Conservation (phyloP, 2,113 vertebrate species). For the Pipra filicauda region DNA sequence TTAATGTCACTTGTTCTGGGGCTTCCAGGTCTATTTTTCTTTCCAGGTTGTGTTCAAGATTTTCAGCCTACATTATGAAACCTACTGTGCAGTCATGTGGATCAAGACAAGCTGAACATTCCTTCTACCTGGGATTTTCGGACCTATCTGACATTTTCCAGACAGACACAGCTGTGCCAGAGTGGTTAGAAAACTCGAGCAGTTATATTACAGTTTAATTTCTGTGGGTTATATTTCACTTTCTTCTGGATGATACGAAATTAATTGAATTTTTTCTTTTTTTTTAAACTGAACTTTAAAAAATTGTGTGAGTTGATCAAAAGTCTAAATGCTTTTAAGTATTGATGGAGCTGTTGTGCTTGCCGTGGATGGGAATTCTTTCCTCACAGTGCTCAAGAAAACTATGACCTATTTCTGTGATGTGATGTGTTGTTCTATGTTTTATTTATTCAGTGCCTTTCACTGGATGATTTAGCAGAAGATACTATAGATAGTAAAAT, state of each 20-base stretch:
- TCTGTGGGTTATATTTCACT: not conserved
- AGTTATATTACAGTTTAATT: not conserved
- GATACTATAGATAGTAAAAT: not conserved
- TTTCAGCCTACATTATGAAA: not conserved
- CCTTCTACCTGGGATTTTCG: not conserved
- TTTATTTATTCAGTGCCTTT: constrained; percentile 12
- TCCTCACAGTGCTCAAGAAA: not conserved
- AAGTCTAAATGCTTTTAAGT: not conserved
- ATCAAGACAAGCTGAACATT: not conserved
- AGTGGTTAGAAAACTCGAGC: not conserved
- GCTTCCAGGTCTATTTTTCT: not conserved
- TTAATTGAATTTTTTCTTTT: not conserved
- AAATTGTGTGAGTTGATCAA: not conserved
- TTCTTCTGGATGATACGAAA: not conserved
- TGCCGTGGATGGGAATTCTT: not conserved
- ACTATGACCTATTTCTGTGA: not conserved
- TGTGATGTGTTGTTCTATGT: not conserved
- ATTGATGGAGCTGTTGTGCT: not conserved
- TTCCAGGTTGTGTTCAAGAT: not conserved
- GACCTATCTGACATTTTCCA: not conserved
- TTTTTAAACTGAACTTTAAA: not conserved
- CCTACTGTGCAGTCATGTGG: not conserved
- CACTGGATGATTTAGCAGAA: not conserved
- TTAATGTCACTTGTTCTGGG: not conserved
- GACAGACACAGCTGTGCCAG: not conserved